Evolutionary conservation across 2,888 invertebrate species (phyloP), one percentile per base, ranked within the genome.

Genomic region (Sericinus montela): DNA sequence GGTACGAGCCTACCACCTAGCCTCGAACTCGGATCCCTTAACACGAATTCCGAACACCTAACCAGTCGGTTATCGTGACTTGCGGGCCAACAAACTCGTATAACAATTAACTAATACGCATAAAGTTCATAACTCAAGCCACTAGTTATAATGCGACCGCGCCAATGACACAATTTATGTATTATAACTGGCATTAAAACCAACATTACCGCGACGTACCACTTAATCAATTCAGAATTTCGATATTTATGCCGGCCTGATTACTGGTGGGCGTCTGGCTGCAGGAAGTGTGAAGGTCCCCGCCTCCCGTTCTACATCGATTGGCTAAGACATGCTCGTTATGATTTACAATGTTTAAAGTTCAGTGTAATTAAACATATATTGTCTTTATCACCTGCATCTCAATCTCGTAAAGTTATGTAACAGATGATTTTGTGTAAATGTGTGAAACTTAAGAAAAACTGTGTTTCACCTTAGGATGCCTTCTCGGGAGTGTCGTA

Each of bases 151-250:
- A 55, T 61, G 53, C 64, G 54, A 55, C 60, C 62, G 56, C 58
- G 65, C 58, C 65, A 72, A 75, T 74, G 69, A 70, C 64, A 74
- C 69, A 72, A 75, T 72, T 75, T 74, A 78, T 75, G 58, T 62
- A 57, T 62, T 70, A 69, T 70, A 68, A 63, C 63, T 55, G 53
- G 53, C 48, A 65, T 63, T 76, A 77, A 75, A 29, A 72, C 69
- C 68, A 61, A 68, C 74, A 69, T 76, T 72, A 78, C 63, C 60
- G 62, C 63, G 76, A 75, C 69, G 58, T 62, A 67, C 65, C 69
- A 74, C 76, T 72, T 71, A 73, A 80, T 81, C 67, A 66, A 68
- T 63, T 61, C 56, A 49, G 55, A 58, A 53, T 58, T 57, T 51
- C 43, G 55, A 57, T 60, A 61, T 65, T 69, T 67, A 72, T 60